A percentile compares a stretch with the other conserved stretches of the same genome.
Evolutionary conservation across 2,888 invertebrate species (phyloP).

Genomic region (Tipula vernalis): DNA sequence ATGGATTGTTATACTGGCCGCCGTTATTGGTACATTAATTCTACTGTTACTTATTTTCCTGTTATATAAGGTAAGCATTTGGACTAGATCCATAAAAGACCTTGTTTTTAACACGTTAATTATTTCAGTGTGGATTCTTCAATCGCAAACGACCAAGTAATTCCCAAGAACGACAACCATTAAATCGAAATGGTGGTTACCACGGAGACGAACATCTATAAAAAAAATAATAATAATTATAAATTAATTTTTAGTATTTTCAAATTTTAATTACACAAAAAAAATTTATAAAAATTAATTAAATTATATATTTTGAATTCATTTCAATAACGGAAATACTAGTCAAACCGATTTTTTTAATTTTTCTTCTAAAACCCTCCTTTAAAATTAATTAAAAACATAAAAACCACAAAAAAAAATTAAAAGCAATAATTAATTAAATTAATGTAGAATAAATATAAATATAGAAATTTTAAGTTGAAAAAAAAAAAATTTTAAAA

Average conservation of each 20-base stretch:
- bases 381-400: background rate
- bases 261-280: background rate
- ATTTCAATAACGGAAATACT: conserved; percentile 4
- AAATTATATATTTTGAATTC: background rate
- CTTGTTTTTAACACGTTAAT: background rate
- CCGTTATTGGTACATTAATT: conserved; percentile 67
- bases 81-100: no score
- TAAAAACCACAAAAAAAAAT: background rate
- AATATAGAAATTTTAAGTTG: background rate
- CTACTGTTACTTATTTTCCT: conserved; percentile 63
- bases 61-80: conserved; percentile 60
- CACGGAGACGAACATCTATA: conserved; percentile 66
- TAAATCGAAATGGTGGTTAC: conserved; percentile 61
- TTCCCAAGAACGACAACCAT: conserved; percentile 70
- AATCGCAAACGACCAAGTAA: conserved; percentile 76
- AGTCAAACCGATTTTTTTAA: background rate
- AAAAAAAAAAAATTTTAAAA: conserved; percentile 5
- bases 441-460: background rate
- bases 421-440: conserved; percentile 9
- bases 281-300: background rate
- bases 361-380: background rate
- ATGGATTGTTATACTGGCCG: conserved; percentile 78
- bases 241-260: background rate
- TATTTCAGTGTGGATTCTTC: conserved; percentile 77
- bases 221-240: conserved; percentile 21